Evolutionary conservation across 2,888 invertebrate species (phyloP), one percentile per base, ranked within the genome.

Genomic region (Diarsia mendica): DNA sequence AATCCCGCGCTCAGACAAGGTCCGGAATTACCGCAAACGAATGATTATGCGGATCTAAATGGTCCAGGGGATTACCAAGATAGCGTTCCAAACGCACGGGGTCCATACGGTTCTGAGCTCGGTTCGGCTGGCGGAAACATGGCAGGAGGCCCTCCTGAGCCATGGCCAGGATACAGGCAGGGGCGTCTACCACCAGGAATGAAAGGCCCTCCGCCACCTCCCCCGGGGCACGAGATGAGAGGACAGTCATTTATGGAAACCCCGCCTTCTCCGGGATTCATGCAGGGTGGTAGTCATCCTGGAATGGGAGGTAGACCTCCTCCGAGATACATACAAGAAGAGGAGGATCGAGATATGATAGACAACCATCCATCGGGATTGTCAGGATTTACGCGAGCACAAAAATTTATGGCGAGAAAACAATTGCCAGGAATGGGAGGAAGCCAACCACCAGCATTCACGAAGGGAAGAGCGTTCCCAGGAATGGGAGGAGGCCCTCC

Each of bases 151-250:
- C 18, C 3, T 9, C 8, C 9, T 33, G 63, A 63, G 44, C 63
- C 44, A 3, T 63, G 63, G 63, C 63, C 63, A 3, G 63, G 63
- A 44, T 44, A 63, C 13, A n/a, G 8, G 1, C 63, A 44, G 3
- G 63, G 44, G n/a, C 39, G 15, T 15, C n/a, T 63, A 63, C 63
- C 63, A 3, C 63, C 63, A 44, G 44, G 44, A 44, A 63, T 63
- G n/a, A 44, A 63, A 8, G 63, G 63, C 63, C n/a, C 63, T n/a
- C 63, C 63, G 44, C n/a, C 63, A n/a, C 63, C 63, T n/a, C 63
- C 63, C 8, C 63, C 44, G n/a, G 44, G 63, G 8, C 63, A 63
- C 44, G 63, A 63, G 39, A 2, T 0, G n/a, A 63, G 63, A 63
- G 63, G 63, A 15, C 63, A 63, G 1, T 8, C 44, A 13, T 8